Evolutionary conservation across 1,140 invertebrate species (phyloP).

Genomic region (Ceratoteleas bidentatus): DNA sequence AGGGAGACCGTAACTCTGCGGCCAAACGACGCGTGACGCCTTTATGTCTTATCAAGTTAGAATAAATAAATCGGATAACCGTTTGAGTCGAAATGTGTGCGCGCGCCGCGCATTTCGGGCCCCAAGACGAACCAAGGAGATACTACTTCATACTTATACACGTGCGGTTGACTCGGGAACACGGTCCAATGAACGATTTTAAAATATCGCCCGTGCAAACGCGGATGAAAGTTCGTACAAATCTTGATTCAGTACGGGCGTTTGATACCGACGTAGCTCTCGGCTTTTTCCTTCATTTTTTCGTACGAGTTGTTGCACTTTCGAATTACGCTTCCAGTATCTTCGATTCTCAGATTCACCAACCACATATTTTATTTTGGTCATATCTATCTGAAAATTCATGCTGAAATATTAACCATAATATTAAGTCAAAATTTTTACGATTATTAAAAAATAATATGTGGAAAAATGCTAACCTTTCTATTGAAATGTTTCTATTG

Average conservation of each 20-base stretch:
- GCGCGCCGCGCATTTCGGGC: constrained; percentile 14
- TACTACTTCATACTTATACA: constrained; percentile 62
- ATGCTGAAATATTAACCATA: too few species aligned
- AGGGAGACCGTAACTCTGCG: constrained; percentile 56
- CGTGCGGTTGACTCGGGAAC: constrained; percentile 61
- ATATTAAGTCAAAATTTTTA: too few species aligned
- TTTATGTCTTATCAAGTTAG: constrained; percentile 70
- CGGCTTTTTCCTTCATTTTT: not conserved
- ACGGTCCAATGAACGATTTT: constrained; percentile 64
- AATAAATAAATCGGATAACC: constrained; percentile 70
- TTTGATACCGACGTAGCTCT: not conserved
- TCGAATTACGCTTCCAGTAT: not conserved
- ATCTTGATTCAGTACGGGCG: constrained; percentile 15
- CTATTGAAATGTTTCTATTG: too few species aligned
- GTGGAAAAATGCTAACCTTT: too few species aligned
- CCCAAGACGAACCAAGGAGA: constrained; percentile 25
- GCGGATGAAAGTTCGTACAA: constrained; percentile 41
- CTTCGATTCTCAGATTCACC: too few species aligned
- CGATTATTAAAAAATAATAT: too few species aligned
- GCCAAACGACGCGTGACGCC: constrained; percentile 67
- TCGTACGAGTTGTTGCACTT: not conserved
- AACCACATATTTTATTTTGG: too few species aligned
- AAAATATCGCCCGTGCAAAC: constrained; percentile 50
- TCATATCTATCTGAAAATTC: too few species aligned
- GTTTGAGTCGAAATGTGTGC: constrained; percentile 47